phyloP scores from a whole-genome alignment of 2,113 vertebrate species.

The Bolborhynchus lineola region DNA sequence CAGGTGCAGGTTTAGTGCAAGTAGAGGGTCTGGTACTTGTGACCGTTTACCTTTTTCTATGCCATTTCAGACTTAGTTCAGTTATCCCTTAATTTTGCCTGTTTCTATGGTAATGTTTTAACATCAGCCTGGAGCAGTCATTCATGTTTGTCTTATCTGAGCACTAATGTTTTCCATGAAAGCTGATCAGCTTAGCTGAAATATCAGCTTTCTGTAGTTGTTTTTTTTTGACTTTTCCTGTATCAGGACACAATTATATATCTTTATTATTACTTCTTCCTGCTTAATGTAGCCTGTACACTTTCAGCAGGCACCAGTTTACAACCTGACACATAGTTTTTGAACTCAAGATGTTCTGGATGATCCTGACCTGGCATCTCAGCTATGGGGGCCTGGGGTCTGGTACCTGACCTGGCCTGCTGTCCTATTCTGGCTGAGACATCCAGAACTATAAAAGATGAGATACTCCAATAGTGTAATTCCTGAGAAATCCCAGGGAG shows the following conservation, averaged over 20 bases:
- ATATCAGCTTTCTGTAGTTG: not conserved
- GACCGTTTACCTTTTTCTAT: not conserved
- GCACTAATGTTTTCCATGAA: constrained; percentile 21
- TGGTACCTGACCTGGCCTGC: not conserved
- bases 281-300: not conserved
- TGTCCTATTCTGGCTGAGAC: not conserved
- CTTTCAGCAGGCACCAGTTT: not conserved
- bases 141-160: not conserved
- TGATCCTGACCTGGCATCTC: not conserved
- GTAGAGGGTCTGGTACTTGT: not conserved
- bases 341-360: not conserved
- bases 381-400: not conserved
- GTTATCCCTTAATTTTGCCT: not conserved
- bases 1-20: not conserved
- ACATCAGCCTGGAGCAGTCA: not conserved
- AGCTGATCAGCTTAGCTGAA: not conserved
- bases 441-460: not conserved
- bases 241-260: not conserved
- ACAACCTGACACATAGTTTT: not conserved
- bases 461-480: not conserved
- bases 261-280: not conserved
- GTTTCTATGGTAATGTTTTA: not conserved
- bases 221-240: not conserved
- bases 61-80: not conserved
- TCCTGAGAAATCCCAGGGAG: not conserved